A percentile compares a stretch with the other conserved stretches of the same genome.
Conservation (phyloP, 2,113 vertebrate species). For the Datnioides undecimradiatus region DNA sequence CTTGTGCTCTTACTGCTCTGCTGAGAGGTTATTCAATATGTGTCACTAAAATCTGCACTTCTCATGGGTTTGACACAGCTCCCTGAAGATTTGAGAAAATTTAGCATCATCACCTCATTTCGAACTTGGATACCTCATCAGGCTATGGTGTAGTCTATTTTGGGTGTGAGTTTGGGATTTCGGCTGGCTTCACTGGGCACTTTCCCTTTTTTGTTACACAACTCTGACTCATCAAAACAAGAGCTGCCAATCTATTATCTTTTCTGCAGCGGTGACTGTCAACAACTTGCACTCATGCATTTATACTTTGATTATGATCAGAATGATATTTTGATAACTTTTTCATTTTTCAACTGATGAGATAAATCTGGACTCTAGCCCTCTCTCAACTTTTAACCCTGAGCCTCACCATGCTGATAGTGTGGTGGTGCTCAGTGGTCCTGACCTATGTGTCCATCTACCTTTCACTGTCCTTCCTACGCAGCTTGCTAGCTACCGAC, state of each 20-base stretch:
- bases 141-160: slow-evolving; percentile 48
- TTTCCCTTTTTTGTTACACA: slow-evolving; percentile 26
- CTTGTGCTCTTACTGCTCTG: slow-evolving; percentile 34
- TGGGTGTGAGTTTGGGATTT: slow-evolving; percentile 55
- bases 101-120: slow-evolving; percentile 58
- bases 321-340: slow-evolving; percentile 1
- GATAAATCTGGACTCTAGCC: slow-evolving; percentile 41
- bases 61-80: slow-evolving; percentile 47
- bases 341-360: slow-evolving; percentile 1
- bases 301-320: neutral
- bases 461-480: slow-evolving; percentile 82
- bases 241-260: neutral
- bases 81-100: slow-evolving; percentile 57
- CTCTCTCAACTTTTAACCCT: slow-evolving; percentile 21
- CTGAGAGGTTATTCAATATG: slow-evolving; percentile 48
- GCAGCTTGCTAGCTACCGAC: slow-evolving; percentile 85
- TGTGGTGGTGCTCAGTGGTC: slow-evolving; percentile 82
- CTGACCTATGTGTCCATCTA: slow-evolving; percentile 83
- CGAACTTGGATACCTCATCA: slow-evolving; percentile 36
- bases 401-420: slow-evolving; percentile 75
- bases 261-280: slow-evolving; percentile 19
- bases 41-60: slow-evolving; percentile 52
- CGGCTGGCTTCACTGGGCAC: slow-evolving; percentile 30
- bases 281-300: neutral
- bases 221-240: slow-evolving; percentile 49